Evolutionary conservation across 2,888 invertebrate species (phyloP), one percentile per base, ranked within the genome.

Genomic region (Eudasyphora cyanicolor): DNA sequence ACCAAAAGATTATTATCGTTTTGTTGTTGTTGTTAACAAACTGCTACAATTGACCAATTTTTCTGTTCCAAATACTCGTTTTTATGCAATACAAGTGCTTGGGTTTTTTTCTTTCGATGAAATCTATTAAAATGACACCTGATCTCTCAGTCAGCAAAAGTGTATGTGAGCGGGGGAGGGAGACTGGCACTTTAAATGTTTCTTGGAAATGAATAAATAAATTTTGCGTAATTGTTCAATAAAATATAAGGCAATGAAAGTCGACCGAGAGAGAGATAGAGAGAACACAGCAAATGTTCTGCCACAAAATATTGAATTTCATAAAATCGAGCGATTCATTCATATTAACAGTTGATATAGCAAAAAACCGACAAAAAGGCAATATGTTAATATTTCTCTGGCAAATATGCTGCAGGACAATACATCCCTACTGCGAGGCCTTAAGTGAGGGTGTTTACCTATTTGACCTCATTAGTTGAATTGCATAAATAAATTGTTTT

Each of bases 291-390:
- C 1, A 35, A 60, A 69, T 45, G 19, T 67, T n/a, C n/a, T n/a
- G 12, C 73, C 29, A n/a, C 17, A 35, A 45, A 29, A 62, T 81
- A 84, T 84, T 69, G 35, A 79, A 42, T 84, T 84, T 60, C 84
- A 76, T 21, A 12, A n/a, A 83, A 84, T 71, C 78, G 75, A 76
- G 76, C 29, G 71, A 80, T 60, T 73, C 29, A 74, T 70, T 45
- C 4, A n/a, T 76, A 73, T 78, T 78, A 76, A 78, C 81, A 84
- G 81, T 78, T 84, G 84, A 81, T 81, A 74, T 74, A 21, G 49
- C 49, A 35, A 32, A 64, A 14, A 70, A 38, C 21, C 57, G 29
- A 19, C 38, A 38, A 14, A 54, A 1, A 45, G 24, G 21, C 14
- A 45, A 49, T 79, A 70, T 77, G 35, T 74, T 45, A 38, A 60